These are phyloP conservation scores for Scaptomyza pallida DNA, from an alignment of 1,140 invertebrate genomes.

Conservation along the genomic window DNA sequence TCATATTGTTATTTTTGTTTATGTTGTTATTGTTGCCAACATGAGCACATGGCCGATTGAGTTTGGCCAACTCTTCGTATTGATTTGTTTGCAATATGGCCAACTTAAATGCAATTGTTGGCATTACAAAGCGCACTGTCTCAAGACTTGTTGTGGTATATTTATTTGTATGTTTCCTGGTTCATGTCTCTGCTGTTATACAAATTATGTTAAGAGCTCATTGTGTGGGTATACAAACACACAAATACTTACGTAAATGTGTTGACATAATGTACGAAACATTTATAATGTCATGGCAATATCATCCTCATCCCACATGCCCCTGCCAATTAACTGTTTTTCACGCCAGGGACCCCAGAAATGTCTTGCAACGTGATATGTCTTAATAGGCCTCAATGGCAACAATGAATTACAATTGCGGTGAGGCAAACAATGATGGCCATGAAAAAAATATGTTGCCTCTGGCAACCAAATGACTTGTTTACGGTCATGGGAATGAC, in stretches of 20 bases:
- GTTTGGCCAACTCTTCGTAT: conserved; percentile 43
- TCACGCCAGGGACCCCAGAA: neutral
- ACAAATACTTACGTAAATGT: too few relatives aligned
- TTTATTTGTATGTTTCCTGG: too few relatives aligned
- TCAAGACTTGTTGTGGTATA: too few relatives aligned
- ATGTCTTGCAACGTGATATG: conserved; percentile 11
- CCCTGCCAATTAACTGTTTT: neutral
- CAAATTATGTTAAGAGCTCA: neutral
- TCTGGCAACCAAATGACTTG: conserved; percentile 21
- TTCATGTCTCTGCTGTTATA: neutral
- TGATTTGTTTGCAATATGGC: conserved; percentile 48
- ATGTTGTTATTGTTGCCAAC: conserved; percentile 27
- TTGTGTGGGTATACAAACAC: neutral
- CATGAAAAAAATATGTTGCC: conserved; percentile 5
- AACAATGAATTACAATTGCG: neutral
- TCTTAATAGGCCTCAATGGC: neutral
- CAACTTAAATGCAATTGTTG: conserved; percentile 34
- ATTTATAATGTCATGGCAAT: neutral
- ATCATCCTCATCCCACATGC: neutral
- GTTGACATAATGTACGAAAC: too few relatives aligned
- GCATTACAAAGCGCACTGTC: neutral
- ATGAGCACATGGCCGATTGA: conserved; percentile 39
- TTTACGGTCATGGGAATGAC: conserved; percentile 3
- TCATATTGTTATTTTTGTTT: conserved; percentile 31
- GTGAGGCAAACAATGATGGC: neutral